Percentiles rank a stretch among this genome's conserved stretches.
Evolutionary conservation across 2,888 invertebrate genomes (phyloP).

Genomic region (Drosophila nigricruria): DNA sequence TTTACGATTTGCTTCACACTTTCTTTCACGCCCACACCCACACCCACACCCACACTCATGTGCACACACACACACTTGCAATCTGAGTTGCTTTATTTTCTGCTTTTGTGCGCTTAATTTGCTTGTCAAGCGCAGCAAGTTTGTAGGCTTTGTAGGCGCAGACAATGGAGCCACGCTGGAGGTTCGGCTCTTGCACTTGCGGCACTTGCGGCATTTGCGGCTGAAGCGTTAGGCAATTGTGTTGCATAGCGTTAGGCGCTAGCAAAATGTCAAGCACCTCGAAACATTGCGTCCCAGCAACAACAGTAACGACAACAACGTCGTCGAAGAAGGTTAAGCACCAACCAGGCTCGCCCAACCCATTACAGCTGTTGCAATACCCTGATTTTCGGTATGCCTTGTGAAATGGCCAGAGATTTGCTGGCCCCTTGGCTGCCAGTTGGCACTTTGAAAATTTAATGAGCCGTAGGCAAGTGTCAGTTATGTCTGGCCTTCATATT

Average conservation of each 20-base stretch:
- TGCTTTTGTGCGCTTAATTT: conserved; percentile 77
- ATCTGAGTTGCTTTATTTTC: conserved; percentile 65
- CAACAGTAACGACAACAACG: conserved; percentile 15
- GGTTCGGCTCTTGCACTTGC: conserved; percentile 22
- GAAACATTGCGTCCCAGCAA: conserved; percentile 48
- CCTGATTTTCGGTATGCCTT: conserved; percentile 13
- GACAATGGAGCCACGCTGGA: conserved; percentile 42
- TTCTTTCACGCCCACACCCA: conserved; percentile 10
- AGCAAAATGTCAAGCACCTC: conserved; percentile 75
- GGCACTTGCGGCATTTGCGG: conserved; percentile 31
- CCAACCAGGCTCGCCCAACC: background rate
- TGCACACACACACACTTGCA: conserved; percentile 20
- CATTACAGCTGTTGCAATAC: background rate
- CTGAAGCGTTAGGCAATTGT: conserved; percentile 42
- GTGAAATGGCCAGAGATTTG: conserved; percentile 23
- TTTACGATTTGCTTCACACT: conserved; percentile 52
- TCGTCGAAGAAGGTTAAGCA: conserved; percentile 69
- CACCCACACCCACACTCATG: conserved; percentile 6
- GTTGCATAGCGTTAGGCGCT: conserved; percentile 69
- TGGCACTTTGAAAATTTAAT: conserved; percentile 66
- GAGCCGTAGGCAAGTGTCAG: conserved; percentile 68
- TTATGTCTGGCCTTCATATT: conserved; percentile 62
- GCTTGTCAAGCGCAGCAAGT: conserved; percentile 68
- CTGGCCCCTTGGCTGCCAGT: conserved; percentile 45
- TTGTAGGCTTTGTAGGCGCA: conserved; percentile 57